Evolutionary conservation across 2,113 vertebrate genomes (phyloP), one percentile per base, ranked within the genome.

Genomic region (Paradoxurus hermaphroditus): DNA sequence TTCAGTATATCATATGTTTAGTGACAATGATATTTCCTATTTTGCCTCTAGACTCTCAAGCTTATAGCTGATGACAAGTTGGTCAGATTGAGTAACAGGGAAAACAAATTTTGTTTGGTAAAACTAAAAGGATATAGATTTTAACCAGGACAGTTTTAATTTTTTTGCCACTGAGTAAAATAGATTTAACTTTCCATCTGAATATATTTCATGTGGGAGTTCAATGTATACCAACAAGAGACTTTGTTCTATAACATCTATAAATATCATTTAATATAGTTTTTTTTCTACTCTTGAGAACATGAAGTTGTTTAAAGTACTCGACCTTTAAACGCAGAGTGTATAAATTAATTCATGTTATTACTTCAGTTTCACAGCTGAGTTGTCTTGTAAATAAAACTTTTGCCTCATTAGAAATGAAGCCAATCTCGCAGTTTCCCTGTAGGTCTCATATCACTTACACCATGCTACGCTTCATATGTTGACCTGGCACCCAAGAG

Each of bases 321-420:
- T 96, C 1, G 5, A 95, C 82, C 91, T 97, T 90, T 97, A 87
- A 79, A 75, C 95, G 72, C 23, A 94, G 53, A 90, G 83, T 86
- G 44, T 86, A 73, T 96, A 95, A 97, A 95, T 97, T 93, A 87
- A 96, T 97, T 98, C 77, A 49, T 73, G 36, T 93, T 96, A 83
- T 91, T 96, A 79, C 92, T 97, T 84, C 56, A 84, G 84, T 88
- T 98, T 97, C 97, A 95, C 85, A 90, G 96, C 39, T 97, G 93
- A 93, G 82, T 96, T 91, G 49, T 56, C 78, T 75, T 96, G 36
- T 97, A 98, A 95, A 97, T 93, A 97, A 95, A 96, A 94, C 41
- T 93, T 97, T 95, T 78, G 46, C 83, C 83, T 75, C 82, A 41
- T 96, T 95, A 95, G 82, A 93, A 93, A 96, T 63, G 93, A 95